Base-by-base conservation (phyloP, 2,888 invertebrate species). In the Aproaerema taeniolella region DNA sequence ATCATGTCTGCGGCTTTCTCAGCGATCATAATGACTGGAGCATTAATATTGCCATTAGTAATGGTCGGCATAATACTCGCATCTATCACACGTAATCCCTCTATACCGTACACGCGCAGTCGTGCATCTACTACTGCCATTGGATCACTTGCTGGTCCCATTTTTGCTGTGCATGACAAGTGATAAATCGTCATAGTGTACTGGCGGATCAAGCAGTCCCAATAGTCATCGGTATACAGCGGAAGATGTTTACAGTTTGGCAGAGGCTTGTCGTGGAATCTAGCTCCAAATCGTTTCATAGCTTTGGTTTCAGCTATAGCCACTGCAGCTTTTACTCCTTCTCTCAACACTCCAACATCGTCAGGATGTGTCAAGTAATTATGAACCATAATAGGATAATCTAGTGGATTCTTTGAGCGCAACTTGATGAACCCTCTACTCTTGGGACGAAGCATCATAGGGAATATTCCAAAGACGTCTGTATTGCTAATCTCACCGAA, bases 141-240 rank as follows among this genome's bases (percentile, higher is more conserved):
- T 0, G 92, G 92, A 63, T 95, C 95, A 0, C 65, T 87, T 1
- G 89, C 56, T 1, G 94, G 93, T 0, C 95, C 95, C 95, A 95
- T 96, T 71, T 95, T 95, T 0, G 92, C 90, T 0, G 94, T 93
- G 39, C 95, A 93, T 0, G 94, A 94, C 77, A 95, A 88, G 61
- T 95, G 95, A 61, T 95, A 95, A 52, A 95, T 95, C 0, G 95
- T 95, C 90, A 95, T 91, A 0, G 95, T 95, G 61, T 95, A 95
- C 56, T 95, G 95, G 2, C 93, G 85, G 14, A 95, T 90, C 24
- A 89, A 90, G 58, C 96, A 96, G 45, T 95, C 92, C 95, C 95
- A 95, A 49, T 96, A 96, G 17, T 94, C 94, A 53, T 96, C 95
- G 0, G 95, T 95, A 52, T 88, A 94, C 1, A 88, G 75, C 0